These are phyloP conservation scores for Melieria crassipennis DNA, from an alignment of 2,888 invertebrate genomes.

Conservation along the genomic window DNA sequence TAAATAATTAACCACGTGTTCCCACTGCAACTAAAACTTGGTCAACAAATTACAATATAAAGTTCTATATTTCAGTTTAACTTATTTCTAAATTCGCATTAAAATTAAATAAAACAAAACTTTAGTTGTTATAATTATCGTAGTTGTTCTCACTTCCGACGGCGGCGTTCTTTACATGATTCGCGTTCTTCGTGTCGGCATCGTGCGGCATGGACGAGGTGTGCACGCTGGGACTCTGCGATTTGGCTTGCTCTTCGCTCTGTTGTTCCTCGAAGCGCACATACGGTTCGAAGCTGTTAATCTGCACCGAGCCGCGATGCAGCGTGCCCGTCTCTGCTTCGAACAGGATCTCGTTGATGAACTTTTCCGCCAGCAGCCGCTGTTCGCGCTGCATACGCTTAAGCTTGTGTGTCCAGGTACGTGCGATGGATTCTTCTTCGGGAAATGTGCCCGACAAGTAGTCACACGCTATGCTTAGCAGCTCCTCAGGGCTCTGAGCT, in stretches of 20 bases:
- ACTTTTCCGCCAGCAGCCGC: conserved; percentile 61
- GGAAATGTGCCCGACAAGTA: conserved; percentile 57
- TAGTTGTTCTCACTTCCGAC: conserved; percentile 13
- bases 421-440: conserved; percentile 59
- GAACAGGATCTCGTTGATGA: conserved; percentile 62
- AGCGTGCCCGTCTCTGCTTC: conserved; percentile 61
- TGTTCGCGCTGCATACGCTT: conserved; percentile 59
- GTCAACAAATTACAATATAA: too few relatives aligned
- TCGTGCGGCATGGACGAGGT: conserved; percentile 43
- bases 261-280: conserved; percentile 55
- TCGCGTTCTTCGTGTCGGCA: conserved; percentile 25
- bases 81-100: too few relatives aligned
- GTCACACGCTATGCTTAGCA: conserved; percentile 58
- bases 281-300: conserved; percentile 59
- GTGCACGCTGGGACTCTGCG: conserved; percentile 58
- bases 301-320: conserved; percentile 61
- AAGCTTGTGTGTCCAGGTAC: conserved; percentile 60
- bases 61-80: too few relatives aligned
- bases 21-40: too few relatives aligned
- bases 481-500: conserved; percentile 48
- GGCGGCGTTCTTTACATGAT: neutral
- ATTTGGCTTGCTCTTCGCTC: conserved; percentile 50
- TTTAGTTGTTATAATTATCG: conserved; percentile 14
- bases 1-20: too few relatives aligned
- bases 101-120: too few relatives aligned